Conservation (phyloP, 2,113 vertebrate species). For the Willisornis vidua region DNA sequence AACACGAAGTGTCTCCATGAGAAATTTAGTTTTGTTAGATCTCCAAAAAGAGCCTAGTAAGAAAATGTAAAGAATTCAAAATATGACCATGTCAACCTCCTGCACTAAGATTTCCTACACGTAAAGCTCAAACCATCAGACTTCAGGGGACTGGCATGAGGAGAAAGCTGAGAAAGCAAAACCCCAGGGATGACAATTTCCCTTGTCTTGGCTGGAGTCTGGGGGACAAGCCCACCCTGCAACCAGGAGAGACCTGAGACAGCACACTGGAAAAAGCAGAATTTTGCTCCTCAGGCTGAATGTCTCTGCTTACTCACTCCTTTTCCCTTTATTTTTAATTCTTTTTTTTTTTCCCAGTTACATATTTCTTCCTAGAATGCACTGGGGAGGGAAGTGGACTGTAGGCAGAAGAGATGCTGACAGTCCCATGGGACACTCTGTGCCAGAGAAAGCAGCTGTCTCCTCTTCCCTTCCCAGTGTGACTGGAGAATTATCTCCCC, state of each 20-base stretch:
- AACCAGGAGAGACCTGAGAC: background rate
- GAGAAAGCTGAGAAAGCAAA: background rate
- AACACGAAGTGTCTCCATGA: background rate
- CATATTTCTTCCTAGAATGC: background rate
- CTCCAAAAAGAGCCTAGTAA: background rate
- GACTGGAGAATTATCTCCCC: background rate
- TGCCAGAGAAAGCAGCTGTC: background rate
- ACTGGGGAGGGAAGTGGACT: background rate
- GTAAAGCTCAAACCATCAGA: background rate
- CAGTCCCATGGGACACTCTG: accelerated
- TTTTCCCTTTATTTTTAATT: background rate
- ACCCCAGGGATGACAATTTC: accelerated
- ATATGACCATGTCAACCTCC: background rate
- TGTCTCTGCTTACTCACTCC: background rate
- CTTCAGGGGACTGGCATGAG: background rate
- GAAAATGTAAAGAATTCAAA: background rate
- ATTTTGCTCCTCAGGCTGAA: background rate
- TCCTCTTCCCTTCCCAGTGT: background rate
- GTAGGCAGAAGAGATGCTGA: background rate
- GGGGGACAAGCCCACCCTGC: background rate
- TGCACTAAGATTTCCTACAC: background rate
- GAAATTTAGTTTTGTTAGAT: background rate
- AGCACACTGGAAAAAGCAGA: background rate
- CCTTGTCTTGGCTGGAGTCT: background rate
- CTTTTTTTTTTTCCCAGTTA: background rate